Percentiles rank a stretch among this genome's conserved stretches.
phyloP scores from a whole-genome alignment of 2,797 vertebrate species.

The Crax fasciolata region DNA sequence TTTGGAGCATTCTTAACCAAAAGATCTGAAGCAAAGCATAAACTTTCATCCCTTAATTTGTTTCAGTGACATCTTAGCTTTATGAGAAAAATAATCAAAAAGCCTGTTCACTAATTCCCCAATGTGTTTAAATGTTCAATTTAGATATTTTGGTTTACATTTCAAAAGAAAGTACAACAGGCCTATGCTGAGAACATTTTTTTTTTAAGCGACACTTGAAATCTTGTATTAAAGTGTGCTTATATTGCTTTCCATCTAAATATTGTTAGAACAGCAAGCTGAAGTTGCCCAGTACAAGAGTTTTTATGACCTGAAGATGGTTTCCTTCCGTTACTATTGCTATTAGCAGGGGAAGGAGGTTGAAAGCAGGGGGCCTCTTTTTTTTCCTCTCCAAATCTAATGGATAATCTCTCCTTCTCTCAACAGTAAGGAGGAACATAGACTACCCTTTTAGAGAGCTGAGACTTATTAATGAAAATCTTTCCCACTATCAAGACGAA shows the following conservation, averaged over 20 bases:
- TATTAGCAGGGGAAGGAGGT: accelerated
- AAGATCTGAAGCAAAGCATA: background rate
- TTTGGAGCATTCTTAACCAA: constrained; percentile 33
- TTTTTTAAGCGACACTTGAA: background rate
- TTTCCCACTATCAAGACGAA: background rate
- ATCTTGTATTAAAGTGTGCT: background rate
- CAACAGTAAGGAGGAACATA: background rate
- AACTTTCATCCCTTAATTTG: constrained; percentile 28
- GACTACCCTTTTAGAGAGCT: background rate
- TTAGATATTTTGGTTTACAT: background rate
- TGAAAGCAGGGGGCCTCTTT: accelerated
- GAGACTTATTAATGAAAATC: background rate
- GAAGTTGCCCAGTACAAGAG: background rate
- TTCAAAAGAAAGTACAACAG: background rate
- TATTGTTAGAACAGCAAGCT: background rate
- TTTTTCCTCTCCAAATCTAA: background rate
- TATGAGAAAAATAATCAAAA: background rate
- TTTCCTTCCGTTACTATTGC: background rate
- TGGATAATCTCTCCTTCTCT: background rate
- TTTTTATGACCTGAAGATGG: background rate
- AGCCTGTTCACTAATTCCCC: background rate
- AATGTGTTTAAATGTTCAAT: background rate
- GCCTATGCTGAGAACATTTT: background rate
- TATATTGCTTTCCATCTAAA: background rate
- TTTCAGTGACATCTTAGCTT: background rate